Evolutionary conservation across 2,113 vertebrate species (phyloP).

Genomic region (Arvicanthis niloticus): DNA sequence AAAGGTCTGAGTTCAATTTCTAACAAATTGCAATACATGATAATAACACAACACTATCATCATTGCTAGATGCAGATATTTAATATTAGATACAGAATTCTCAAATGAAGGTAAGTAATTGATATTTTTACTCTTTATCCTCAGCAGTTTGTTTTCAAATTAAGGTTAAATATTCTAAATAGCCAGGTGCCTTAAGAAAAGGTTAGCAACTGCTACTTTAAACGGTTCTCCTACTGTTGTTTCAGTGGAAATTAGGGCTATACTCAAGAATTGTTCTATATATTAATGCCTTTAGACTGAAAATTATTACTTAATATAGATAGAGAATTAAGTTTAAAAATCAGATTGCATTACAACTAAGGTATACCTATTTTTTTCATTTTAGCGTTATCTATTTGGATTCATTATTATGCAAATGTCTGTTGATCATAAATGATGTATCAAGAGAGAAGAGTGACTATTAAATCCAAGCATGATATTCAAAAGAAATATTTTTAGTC

Average conservation of each 20-base stretch:
- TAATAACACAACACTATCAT: background rate
- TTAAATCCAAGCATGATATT: background rate
- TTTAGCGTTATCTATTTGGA: background rate
- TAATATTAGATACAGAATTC: background rate
- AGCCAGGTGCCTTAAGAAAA: background rate
- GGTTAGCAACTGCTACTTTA: background rate
- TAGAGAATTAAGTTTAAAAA: background rate
- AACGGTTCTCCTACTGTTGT: background rate
- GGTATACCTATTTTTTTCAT: background rate
- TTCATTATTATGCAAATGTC: background rate
- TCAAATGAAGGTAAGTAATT: background rate
- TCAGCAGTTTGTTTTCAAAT: background rate
- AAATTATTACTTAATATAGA: background rate
- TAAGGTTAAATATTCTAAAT: background rate
- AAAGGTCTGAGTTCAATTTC: background rate
- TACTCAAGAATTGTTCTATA: background rate
- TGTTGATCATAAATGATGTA: background rate
- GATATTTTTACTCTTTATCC: background rate
- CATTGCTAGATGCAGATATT: background rate
- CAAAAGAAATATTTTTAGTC: slow-evolving; percentile 26
- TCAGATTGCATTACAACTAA: background rate
- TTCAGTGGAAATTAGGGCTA: background rate
- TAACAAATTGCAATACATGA: background rate
- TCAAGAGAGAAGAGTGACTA: background rate
- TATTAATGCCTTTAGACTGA: background rate